These are phyloP conservation scores for Drosophila paranaensis DNA, from an alignment of 2,888 invertebrate species.

Conservation along the genomic window DNA sequence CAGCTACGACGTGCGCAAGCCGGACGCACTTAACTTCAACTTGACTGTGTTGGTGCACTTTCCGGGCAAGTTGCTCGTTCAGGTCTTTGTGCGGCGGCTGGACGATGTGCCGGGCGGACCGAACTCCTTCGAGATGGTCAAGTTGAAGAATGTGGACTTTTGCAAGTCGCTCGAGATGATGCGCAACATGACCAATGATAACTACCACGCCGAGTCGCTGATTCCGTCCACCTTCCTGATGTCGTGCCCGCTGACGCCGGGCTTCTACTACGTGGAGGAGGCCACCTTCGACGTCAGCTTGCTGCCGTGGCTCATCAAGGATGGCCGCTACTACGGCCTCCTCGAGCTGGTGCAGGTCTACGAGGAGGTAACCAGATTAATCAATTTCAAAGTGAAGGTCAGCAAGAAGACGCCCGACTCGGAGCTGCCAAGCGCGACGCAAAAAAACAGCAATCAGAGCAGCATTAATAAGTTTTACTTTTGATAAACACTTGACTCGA, in stretches of 20 bases:
- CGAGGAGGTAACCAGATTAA: constrained; percentile 69
- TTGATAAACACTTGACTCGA: background rate
- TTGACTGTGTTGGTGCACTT: constrained; percentile 64
- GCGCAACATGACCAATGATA: constrained; percentile 61
- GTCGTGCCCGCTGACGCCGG: constrained; percentile 73
- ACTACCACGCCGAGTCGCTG: constrained; percentile 26
- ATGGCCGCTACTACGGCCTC: constrained; percentile 67
- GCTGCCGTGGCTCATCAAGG: constrained; percentile 51
- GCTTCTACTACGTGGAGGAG: constrained; percentile 71
- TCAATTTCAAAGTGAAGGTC: constrained; percentile 58
- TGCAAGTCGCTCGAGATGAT: constrained; percentile 71
- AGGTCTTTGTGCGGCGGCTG: constrained; percentile 65
- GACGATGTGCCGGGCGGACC: constrained; percentile 46
- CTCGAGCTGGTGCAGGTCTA: constrained; percentile 77
- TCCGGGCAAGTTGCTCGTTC: constrained; percentile 75
- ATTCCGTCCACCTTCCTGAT: constrained; percentile 69
- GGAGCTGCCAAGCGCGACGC: background rate
- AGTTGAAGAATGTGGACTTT: constrained; percentile 70
- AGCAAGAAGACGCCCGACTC: constrained; percentile 16
- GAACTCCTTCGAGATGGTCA: constrained; percentile 49
- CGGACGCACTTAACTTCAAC: constrained; percentile 59
- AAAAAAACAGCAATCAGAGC: background rate
- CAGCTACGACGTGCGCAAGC: constrained; percentile 43
- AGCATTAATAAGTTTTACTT: background rate
- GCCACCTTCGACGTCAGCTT: constrained; percentile 32